Conservation (phyloP, 2,797 vertebrate genomes). For the Spea hammondii region DNA sequence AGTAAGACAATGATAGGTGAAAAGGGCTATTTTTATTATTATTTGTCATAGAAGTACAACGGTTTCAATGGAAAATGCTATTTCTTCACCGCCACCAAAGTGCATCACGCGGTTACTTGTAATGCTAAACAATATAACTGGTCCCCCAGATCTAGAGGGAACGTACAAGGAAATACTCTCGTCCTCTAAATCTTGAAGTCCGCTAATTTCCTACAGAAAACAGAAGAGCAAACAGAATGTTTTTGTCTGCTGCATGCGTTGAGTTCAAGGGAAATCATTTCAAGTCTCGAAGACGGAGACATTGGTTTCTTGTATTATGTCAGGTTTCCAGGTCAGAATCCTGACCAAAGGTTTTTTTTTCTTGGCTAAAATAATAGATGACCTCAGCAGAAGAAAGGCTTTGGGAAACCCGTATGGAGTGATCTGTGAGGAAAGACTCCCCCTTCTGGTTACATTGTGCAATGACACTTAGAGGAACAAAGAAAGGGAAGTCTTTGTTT, state of each 20-base stretch:
- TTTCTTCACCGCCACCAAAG: too few species aligned
- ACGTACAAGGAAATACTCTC: background rate
- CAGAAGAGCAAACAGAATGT: background rate
- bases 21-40: too few species aligned
- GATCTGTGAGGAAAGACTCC: conserved; percentile 1
- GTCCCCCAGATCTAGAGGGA: too few species aligned
- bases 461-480: conserved; percentile 21
- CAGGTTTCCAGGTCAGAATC: background rate
- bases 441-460: conserved; percentile 16
- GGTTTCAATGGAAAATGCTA: too few species aligned
- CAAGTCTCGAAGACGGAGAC: conserved; percentile 27
- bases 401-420: background rate
- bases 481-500: conserved; percentile 21
- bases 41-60: too few species aligned
- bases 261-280: background rate
- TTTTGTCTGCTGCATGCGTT: background rate
- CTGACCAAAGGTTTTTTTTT: background rate
- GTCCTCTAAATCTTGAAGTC: background rate
- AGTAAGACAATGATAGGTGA: too few species aligned
- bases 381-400: conserved; percentile 8
- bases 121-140: too few species aligned
- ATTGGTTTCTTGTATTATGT: conserved; percentile 51
- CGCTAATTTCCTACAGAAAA: background rate
- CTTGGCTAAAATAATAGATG: conserved; percentile 28
- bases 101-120: too few species aligned